Evolutionary conservation across 35 echinoderm and acorn worm genomes (phyloP), one percentile per base, ranked within the genome.

Genomic region (Heliocidaris erythrogramma): DNA sequence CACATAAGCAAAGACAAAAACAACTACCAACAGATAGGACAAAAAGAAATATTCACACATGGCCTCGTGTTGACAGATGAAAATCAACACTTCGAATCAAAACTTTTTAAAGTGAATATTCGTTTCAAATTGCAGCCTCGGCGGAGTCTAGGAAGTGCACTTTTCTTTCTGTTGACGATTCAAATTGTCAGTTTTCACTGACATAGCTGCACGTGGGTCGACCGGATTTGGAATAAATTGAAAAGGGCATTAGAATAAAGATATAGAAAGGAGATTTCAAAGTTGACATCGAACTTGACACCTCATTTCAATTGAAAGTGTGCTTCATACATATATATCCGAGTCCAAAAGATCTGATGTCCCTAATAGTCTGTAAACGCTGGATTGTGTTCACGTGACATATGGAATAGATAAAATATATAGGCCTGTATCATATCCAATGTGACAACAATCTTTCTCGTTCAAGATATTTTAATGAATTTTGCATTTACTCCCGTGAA

Each of bases 21-120:
- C 5, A 7, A 78, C 14, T 17, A 78, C n/a, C 65, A 78, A 78
- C 5, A 60, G 59, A 60, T 2, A 6, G 12, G 13, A 78, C 18
- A 27, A 78, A 24, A 78, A 78, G 65, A 21, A 60, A 9, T 2
- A 78, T 78, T n/a, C 65, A 24, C 65, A 78, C 65, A 6, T 78
- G 65, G 65, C 27, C 18, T 78, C 65, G 18, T 24, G 65, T 6
- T 78, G 65, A 78, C 65, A 78, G 18, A 78, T 17, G 27, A 12
- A 78, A 78, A 78, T 78, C 65, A 78, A 78, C 65, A 78, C 65
- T 2, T 24, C 27, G 27, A 78, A 78, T 78, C 65, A 78, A 78
- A 78, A 78, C 65, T 78, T 78, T 78, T 78, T 78, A 78, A 78
- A 78, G 65, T 78, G 65, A 78, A 78, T 78, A 78, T 78, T 78